Evolutionary conservation across 35 echinoderm and acorn worm species (phyloP).

Genomic region (Apostichopus japonicus): DNA sequence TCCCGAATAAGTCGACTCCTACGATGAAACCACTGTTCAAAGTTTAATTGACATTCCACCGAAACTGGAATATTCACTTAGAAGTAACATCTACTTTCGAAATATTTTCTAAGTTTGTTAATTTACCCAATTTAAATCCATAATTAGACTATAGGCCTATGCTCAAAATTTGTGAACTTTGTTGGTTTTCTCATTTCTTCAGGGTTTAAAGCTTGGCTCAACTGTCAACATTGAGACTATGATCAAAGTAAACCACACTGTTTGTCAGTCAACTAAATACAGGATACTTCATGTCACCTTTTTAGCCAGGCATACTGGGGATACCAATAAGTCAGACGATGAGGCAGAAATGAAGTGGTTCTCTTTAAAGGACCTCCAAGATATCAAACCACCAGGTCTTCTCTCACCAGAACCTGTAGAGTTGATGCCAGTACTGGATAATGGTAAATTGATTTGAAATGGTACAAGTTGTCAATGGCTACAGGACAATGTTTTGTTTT

Average conservation of each 20-base stretch:
- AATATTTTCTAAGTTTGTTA: not conserved
- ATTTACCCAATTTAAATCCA: not conserved
- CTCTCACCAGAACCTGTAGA: constrained; percentile 38
- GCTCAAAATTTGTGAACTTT: too few relatives aligned
- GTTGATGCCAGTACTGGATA: not conserved
- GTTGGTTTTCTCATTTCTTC: not conserved
- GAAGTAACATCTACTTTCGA: not conserved
- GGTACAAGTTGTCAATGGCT: too few relatives aligned
- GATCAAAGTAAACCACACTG: constrained; percentile 22
- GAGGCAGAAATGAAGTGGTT: not conserved
- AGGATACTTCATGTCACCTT: constrained; percentile 22
- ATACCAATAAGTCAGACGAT: not conserved
- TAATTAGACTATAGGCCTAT: too few relatives aligned
- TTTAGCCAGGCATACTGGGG: constrained; percentile 4
- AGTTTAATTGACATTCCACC: not conserved
- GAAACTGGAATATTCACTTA: not conserved
- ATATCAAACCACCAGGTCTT: constrained; percentile 2
- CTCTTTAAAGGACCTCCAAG: not conserved
- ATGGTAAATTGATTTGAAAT: not conserved
- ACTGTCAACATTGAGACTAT: not conserved
- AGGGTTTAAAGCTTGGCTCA: not conserved
- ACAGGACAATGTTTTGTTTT: too few relatives aligned
- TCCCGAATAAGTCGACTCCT: too few relatives aligned
- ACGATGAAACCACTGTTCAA: not conserved
- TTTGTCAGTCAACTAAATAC: not conserved